Evolutionary conservation across 2,797 vertebrate genomes (phyloP), one percentile per base, ranked within the genome.

Genomic region (Spinibarbus caldwelli): DNA sequence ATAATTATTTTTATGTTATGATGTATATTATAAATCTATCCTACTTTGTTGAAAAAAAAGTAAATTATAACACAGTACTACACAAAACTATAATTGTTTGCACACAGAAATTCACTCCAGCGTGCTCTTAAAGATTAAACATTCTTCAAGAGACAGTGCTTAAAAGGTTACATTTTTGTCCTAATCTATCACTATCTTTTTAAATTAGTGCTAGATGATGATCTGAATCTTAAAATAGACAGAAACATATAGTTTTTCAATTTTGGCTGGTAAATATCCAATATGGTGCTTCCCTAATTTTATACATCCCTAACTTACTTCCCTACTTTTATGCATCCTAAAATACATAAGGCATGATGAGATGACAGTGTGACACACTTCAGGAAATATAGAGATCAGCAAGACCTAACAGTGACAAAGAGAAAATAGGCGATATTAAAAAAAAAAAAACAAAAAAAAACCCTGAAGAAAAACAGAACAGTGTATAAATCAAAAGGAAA

Each of bases 401-500:
- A 12, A 76, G 36, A 64, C 31, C 23, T 70, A 12, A 72, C 5
- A 59, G 38, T 43, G 67, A 17, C n/a, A 57, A 62, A 79, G 57
- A 86, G 43, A 86, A 88, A 82, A 66, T 6, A 14, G 54, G 26
- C 68, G 21, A 54, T 62, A 84, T 70, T 23, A 77, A 80, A n/a
- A 38, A 49, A 31, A n/a, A n/a, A n/a, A n/a, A n/a, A n/a, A n/a
- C n/a, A n/a, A n/a, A n/a, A n/a, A n/a, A 29, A 66, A 17, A 34
- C 49, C 85, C 34, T 57, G 10, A 83, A 73, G 38, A 57, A 85
- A 70, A 81, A 57, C 79, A 79, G 59, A 34, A n/a, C n/a, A n/a
- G n/a, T n/a, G n/a, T n/a, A n/a, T n/a, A n/a, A n/a, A 31, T 87
- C 29, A 82, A 43, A 78, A n/a, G n/a, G 34, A 85, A 80, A 88